Base-by-base conservation (phyloP, 2,113 vertebrate genomes). In the Clupea harengus region DNA sequence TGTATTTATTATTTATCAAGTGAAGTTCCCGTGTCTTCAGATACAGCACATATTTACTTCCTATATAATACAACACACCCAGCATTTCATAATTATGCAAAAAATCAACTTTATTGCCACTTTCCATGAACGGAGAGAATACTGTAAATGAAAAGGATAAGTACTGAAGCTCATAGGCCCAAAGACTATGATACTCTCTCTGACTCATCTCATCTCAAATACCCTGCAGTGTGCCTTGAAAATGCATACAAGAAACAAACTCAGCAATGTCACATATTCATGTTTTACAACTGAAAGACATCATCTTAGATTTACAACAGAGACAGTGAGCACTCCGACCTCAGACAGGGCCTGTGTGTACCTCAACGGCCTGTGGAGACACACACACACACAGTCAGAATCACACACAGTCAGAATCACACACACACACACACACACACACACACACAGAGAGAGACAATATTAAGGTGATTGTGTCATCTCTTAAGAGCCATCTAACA, bases 21-120 rank as follows among this genome's bases (percentile, higher is more conserved):
- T 49, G 47, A 49, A 2, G 8, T 54, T 22, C 20, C 57, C 22
- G 20, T 25, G 60, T 8, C 20, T 25, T 25, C 4, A n/a, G 22
- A 64, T 25, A n/a, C 20, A 7, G 39, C n/a, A 9, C 20, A 64
- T 25, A 1, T 20, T 25, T 9, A 9, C 60, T n/a, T 28, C 9
- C 64, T 32, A 28, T 11, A 28, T 72, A 32, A 72, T 28, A 72
- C n/a, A 72, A 25, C 25, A 81, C 20, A 83, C 54, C n/a, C 13
- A 80, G 67, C 28, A 52, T 86, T 85, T 89, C 39, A 83, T 87
- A 93, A 93, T 95, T 96, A 95, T 98, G 96, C 91, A 97, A 98
- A 99, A 99, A 99, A 99, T 98, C 97, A 95, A 95, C 92, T 99
- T 99, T 99, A 99, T 97, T 99, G 95, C 95, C 95, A 96, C 95